Evolutionary conservation across 2,888 invertebrate genomes (phyloP).

Genomic region (Cephus pulcher): DNA sequence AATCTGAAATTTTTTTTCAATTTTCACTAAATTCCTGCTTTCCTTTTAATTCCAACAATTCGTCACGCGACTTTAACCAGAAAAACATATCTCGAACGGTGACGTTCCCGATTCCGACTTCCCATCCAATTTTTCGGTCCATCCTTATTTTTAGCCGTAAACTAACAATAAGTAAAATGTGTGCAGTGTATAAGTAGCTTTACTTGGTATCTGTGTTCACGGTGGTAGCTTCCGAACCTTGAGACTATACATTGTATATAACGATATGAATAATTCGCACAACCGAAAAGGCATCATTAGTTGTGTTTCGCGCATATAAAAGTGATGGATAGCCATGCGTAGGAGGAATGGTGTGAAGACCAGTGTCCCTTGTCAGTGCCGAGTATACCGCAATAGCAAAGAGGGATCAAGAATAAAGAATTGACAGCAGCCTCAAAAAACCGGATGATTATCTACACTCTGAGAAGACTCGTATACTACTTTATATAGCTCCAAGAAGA

Average conservation of each 20-base stretch:
- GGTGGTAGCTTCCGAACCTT: background rate
- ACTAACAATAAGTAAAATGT: background rate
- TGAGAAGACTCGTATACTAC: slow-evolving; percentile 34
- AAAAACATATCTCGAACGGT: background rate
- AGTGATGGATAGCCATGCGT: slow-evolving; percentile 19
- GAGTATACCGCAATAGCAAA: slow-evolving; percentile 14
- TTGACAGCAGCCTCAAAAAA: slow-evolving; percentile 27
- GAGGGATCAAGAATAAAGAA: slow-evolving; percentile 33
- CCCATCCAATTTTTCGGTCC: background rate
- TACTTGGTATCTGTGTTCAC: background rate
- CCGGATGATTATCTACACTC: slow-evolving; percentile 45
- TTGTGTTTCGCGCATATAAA: slow-evolving; percentile 20
- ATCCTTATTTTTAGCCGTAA: background rate
- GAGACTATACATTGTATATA: background rate
- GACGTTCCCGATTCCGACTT: background rate
- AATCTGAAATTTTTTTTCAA: background rate
- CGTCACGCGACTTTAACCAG: background rate
- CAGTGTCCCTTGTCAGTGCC: slow-evolving; percentile 21
- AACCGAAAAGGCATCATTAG: slow-evolving; percentile 13
- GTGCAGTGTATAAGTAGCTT: background rate
- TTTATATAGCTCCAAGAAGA: slow-evolving; percentile 40
- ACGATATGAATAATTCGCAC: background rate
- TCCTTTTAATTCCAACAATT: background rate
- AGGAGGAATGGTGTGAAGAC: slow-evolving; percentile 22
- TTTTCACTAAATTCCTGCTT: too few relatives aligned